Conservation (phyloP, 1,140 invertebrate genomes). For the Chrysoperla carnea region DNA sequence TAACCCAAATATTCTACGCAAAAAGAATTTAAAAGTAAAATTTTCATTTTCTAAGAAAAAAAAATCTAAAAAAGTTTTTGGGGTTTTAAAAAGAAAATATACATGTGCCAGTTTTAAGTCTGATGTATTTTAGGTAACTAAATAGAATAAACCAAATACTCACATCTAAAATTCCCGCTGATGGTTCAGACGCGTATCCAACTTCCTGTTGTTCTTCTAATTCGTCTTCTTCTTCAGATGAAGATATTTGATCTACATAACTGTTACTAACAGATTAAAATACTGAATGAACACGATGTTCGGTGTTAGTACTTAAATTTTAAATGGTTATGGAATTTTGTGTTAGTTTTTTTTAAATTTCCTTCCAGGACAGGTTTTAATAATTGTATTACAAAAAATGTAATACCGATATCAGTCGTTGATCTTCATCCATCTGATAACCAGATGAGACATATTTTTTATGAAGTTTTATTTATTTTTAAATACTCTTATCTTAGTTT, state of each 20-base stretch:
- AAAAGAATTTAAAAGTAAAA: too few relatives aligned
- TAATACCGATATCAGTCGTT: too few relatives aligned
- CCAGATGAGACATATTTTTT: too few relatives aligned
- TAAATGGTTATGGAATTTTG: neutral
- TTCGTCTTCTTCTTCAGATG: conserved; percentile 31
- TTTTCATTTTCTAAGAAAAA: too few relatives aligned
- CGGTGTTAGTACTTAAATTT: neutral
- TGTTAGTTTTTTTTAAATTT: neutral
- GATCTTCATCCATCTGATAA: too few relatives aligned
- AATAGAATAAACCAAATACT: conserved; percentile 7
- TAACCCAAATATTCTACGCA: too few relatives aligned
- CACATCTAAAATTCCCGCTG: conserved; percentile 33
- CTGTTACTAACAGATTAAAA: conserved; percentile 2
- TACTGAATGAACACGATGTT: neutral
- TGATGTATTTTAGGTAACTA: conserved; percentile 11
- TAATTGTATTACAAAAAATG: too few relatives aligned
- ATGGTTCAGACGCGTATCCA: conserved; percentile 73
- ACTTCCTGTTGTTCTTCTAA: conserved; percentile 56
- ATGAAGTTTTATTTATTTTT: too few relatives aligned
- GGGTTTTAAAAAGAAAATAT: conserved; percentile 5
- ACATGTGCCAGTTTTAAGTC: conserved; percentile 20
- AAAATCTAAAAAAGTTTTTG: too few relatives aligned
- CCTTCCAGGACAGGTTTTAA: neutral
- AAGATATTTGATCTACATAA: conserved; percentile 15
- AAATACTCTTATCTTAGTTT: too few relatives aligned